phyloP scores from a whole-genome alignment of 2,113 vertebrate genomes.

The Phaethornis superciliosus region DNA sequence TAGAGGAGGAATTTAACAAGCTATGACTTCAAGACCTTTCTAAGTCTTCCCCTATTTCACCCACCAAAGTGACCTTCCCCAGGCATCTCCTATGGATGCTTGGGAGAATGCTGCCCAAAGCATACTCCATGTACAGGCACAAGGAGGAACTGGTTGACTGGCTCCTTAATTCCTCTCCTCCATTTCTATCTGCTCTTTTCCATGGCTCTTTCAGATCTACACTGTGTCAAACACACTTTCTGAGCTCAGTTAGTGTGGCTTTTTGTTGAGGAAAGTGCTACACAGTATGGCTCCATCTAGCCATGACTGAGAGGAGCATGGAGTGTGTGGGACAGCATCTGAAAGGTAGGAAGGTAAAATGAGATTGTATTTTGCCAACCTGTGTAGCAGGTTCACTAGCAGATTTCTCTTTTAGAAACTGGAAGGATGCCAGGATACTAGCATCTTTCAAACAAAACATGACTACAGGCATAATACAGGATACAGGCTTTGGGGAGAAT shows the following conservation, averaged over 20 bases:
- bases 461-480: too few relatives aligned
- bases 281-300: not conserved
- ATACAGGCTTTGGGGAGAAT: not conserved
- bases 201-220: not conserved
- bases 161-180: not conserved
- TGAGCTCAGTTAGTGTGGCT: not conserved
- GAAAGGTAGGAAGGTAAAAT: not conserved
- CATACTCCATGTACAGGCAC: accelerated
- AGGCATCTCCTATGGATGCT: not conserved
- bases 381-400: not conserved
- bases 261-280: not conserved
- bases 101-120: not conserved
- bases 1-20: not conserved
- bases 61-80: not conserved
- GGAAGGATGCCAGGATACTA: not conserved
- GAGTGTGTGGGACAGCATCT: not conserved
- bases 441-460: not conserved
- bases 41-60: not conserved
- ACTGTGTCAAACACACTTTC: not conserved
- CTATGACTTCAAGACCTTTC: not conserved
- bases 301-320: not conserved
- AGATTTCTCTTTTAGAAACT: not conserved
- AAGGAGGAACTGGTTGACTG: not conserved
- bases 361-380: not conserved
- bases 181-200: not conserved